Conservation (phyloP, 2,797 vertebrate species). For the Lepilemur ruficaudatus region DNA sequence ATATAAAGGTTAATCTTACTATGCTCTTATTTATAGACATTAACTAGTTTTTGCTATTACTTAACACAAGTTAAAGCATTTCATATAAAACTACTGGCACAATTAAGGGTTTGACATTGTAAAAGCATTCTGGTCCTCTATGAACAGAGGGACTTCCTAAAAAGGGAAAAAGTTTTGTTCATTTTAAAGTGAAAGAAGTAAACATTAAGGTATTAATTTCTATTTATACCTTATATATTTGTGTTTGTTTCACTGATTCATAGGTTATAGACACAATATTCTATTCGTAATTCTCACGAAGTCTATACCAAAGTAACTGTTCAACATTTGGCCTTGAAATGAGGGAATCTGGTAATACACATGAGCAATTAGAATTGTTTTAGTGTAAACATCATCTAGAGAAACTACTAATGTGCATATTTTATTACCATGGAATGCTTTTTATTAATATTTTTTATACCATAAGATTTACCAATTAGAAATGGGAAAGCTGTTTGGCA, state of each 20-base stretch:
- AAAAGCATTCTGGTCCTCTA: background rate
- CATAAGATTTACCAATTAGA: constrained; percentile 5
- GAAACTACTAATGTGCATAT: background rate
- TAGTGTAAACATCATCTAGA: background rate
- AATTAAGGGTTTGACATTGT: background rate
- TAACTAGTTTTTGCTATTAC: constrained; percentile 5
- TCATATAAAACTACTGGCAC: background rate
- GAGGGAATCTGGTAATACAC: background rate
- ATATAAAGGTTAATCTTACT: background rate
- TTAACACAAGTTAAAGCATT: background rate
- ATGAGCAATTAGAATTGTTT: background rate
- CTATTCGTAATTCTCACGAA: background rate
- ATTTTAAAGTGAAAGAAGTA: background rate
- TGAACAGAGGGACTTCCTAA: background rate
- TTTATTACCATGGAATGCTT: background rate
- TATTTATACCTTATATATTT: background rate
- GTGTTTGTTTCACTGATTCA: background rate
- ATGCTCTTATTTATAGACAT: background rate
- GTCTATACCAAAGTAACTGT: background rate
- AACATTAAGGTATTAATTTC: background rate
- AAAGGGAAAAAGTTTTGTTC: background rate
- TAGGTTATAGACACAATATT: background rate
- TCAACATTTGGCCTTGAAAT: background rate
- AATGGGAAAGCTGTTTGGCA: background rate
- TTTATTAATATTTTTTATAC: background rate